Conservation (phyloP, 2,888 invertebrate genomes). For the Tiphia femorata region DNA sequence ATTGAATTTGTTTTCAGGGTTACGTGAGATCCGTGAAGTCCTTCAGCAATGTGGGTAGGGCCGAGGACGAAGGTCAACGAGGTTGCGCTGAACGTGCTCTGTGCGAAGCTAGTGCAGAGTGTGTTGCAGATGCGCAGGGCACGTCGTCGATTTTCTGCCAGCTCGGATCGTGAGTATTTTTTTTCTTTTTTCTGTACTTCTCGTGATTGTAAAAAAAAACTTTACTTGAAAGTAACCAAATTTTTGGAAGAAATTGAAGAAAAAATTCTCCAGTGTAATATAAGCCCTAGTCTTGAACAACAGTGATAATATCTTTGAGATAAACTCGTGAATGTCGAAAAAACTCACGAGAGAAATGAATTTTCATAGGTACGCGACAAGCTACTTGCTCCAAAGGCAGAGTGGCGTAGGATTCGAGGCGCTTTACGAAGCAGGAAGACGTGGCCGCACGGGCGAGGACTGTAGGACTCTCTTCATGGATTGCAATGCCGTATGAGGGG, state of each 20-base stretch:
- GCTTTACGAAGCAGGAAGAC: conserved; percentile 87
- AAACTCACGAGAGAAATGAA: neutral
- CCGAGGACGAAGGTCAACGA: conserved; percentile 87
- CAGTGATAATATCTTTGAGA: too few relatives aligned
- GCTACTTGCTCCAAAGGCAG: conserved; percentile 85
- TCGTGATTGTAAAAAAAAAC: neutral
- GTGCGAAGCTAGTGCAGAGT: conserved; percentile 91
- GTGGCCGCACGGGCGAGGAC: conserved; percentile 88
- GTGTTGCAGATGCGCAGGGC: conserved; percentile 82
- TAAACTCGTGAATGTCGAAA: too few relatives aligned
- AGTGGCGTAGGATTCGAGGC: conserved; percentile 81
- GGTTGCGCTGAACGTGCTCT: conserved; percentile 77
- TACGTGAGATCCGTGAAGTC: conserved; percentile 81
- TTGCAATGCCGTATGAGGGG: conserved; percentile 86
- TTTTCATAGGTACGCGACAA: conserved; percentile 82
- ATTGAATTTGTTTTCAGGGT: conserved; percentile 70
- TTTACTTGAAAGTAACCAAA: too few relatives aligned
- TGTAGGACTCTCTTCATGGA: conserved; percentile 87
- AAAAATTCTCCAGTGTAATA: too few relatives aligned
- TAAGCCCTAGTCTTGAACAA: too few relatives aligned
- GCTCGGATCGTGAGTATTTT: conserved; percentile 90
- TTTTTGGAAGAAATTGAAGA: too few relatives aligned
- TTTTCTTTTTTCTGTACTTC: too few relatives aligned
- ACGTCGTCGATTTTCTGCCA: conserved; percentile 87
- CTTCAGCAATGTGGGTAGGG: conserved; percentile 72